phyloP scores from a whole-genome alignment of 2,888 invertebrate genomes.

The Eilema caniola region DNA sequence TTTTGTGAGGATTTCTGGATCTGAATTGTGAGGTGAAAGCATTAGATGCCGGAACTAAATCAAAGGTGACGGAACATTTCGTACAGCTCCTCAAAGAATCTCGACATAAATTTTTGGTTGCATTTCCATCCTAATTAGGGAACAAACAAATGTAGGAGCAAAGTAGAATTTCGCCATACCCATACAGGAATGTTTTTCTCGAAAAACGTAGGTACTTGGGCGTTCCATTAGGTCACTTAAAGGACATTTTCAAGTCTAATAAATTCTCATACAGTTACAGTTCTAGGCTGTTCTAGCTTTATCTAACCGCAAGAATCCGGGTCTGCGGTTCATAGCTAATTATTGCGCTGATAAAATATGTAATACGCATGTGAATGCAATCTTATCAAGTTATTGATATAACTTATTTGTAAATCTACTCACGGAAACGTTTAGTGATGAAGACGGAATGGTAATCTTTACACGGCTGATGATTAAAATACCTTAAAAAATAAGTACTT shows the following conservation, averaged over 20 bases:
- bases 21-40: no score
- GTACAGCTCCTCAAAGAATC: no score
- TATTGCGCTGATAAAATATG: slow-evolving; percentile 42
- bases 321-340: slow-evolving; percentile 48
- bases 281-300: slow-evolving; percentile 37
- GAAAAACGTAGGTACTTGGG: not conserved
- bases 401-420: slow-evolving; percentile 24
- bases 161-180: no score
- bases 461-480: no score
- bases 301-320: slow-evolving; percentile 50
- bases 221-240: not conserved
- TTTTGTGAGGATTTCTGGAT: no score
- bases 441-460: not conserved
- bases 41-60: not conserved
- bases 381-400: slow-evolving; percentile 40
- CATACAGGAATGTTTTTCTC: no score
- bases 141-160: no score
- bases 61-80: not conserved
- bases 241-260: not conserved
- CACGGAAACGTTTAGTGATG: slow-evolving; percentile 1
- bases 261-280: slow-evolving; percentile 1
- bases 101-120: no score
- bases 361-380: slow-evolving; percentile 32
- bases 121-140: no score
- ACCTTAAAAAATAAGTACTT: no score